These are phyloP conservation scores for Trochalopteron elliotii DNA, from an alignment of 2,113 vertebrate species.

Conservation along the genomic window DNA sequence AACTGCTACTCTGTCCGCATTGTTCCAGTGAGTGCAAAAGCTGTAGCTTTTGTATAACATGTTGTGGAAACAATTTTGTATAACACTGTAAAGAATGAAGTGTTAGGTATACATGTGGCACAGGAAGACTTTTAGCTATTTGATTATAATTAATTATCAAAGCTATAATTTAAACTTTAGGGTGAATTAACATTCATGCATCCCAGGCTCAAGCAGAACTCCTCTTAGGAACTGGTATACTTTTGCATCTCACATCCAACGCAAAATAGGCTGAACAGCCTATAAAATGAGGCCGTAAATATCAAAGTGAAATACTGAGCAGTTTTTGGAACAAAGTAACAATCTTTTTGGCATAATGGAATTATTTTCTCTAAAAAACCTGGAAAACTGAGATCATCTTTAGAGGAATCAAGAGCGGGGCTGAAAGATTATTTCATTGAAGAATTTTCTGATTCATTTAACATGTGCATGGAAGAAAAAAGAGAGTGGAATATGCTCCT, in stretches of 20 bases:
- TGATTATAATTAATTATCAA: not conserved
- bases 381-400: not conserved
- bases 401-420: not conserved
- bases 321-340: not conserved
- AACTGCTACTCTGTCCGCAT: not conserved
- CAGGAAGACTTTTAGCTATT: not conserved
- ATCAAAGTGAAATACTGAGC: not conserved
- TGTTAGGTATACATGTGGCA: not conserved
- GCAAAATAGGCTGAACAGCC: not conserved
- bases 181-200: not conserved
- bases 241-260: not conserved
- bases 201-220: not conserved
- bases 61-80: not conserved
- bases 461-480: not conserved
- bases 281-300: not conserved
- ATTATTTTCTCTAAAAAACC: not conserved
- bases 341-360: not conserved
- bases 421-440: not conserved
- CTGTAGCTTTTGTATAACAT: not conserved
- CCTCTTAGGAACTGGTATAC: not conserved
- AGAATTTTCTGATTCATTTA: constrained; percentile 41
- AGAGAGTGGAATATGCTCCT: not conserved
- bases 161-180: not conserved
- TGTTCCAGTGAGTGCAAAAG: not conserved
- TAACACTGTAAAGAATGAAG: not conserved